A percentile compares a stretch with the other conserved stretches of the same genome.
Evolutionary conservation across 2,888 invertebrate species (phyloP).

Genomic region (Drosophila sordidapex): DNA sequence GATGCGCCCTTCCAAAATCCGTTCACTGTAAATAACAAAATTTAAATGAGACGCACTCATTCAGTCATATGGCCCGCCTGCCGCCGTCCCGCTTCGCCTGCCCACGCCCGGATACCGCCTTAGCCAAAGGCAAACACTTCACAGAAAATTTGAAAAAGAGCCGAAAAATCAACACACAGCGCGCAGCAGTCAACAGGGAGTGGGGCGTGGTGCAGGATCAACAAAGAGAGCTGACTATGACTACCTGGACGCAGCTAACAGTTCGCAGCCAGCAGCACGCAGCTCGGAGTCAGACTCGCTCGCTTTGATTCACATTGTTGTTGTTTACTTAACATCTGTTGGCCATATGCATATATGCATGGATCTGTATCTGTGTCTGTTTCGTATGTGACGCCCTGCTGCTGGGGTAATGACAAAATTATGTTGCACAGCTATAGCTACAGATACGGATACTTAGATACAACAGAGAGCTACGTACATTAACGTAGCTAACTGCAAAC

Average conservation of each 20-base stretch:
- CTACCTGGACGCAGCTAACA: constrained; percentile 39
- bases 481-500: constrained; percentile 42
- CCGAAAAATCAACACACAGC: constrained; percentile 38
- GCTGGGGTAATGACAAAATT: constrained; percentile 75
- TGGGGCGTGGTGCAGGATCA: constrained; percentile 38
- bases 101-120: constrained; percentile 22
- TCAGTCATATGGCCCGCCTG: neutral
- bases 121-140: constrained; percentile 20
- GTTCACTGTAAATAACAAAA: constrained; percentile 5
- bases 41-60: constrained; percentile 9
- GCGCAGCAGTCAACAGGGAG: neutral
- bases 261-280: constrained; percentile 17
- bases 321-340: constrained; percentile 74
- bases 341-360: constrained; percentile 62
- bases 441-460: constrained; percentile 46
- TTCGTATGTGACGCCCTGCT: constrained; percentile 35
- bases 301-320: constrained; percentile 36
- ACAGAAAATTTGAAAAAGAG: constrained; percentile 15
- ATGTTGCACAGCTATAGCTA: constrained; percentile 68
- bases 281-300: constrained; percentile 17
- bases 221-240: constrained; percentile 12
- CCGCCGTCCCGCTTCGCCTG: neutral
- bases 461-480: constrained; percentile 30
- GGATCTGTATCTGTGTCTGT: constrained; percentile 10
- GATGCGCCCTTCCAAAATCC: neutral